Conservation (phyloP, 2,888 invertebrate species). For the Phyto melanocephala region DNA sequence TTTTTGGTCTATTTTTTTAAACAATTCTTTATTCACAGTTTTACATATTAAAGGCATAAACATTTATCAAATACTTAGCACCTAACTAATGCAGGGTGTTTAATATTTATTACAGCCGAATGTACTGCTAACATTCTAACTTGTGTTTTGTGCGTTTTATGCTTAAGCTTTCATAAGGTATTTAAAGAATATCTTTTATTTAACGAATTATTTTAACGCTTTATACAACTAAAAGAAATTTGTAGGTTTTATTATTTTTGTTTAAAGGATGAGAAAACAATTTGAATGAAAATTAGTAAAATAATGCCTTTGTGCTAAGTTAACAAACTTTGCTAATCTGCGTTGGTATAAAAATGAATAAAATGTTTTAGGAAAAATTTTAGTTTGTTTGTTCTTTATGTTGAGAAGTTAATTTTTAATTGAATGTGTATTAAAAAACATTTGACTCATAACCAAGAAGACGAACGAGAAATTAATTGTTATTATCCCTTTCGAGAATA, state of each 20-base stretch:
- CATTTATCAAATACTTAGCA: too few species aligned
- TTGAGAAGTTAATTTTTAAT: not conserved
- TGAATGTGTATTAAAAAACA: too few species aligned
- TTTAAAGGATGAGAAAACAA: not conserved
- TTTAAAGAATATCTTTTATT: constrained; percentile 33
- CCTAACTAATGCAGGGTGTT: too few species aligned
- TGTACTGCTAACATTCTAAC: too few species aligned
- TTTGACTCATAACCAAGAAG: too few species aligned
- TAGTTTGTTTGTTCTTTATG: not conserved
- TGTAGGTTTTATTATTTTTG: not conserved
- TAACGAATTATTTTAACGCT: constrained; percentile 36
- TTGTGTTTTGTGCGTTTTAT: not conserved
- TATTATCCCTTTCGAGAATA: too few species aligned
- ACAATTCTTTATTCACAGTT: too few species aligned
- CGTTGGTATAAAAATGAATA: not conserved
- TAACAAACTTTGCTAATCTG: not conserved
- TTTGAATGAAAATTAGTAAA: not conserved
- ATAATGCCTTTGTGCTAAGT: not conserved
- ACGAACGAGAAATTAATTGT: too few species aligned
- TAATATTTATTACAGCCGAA: too few species aligned
- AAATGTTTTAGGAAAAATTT: not conserved
- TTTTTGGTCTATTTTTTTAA: too few species aligned
- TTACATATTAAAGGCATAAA: too few species aligned
- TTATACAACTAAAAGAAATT: not conserved
- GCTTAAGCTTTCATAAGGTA: not conserved